Evolutionary conservation across 1,140 invertebrate genomes (phyloP).

Genomic region (Drosophila orosa): DNA sequence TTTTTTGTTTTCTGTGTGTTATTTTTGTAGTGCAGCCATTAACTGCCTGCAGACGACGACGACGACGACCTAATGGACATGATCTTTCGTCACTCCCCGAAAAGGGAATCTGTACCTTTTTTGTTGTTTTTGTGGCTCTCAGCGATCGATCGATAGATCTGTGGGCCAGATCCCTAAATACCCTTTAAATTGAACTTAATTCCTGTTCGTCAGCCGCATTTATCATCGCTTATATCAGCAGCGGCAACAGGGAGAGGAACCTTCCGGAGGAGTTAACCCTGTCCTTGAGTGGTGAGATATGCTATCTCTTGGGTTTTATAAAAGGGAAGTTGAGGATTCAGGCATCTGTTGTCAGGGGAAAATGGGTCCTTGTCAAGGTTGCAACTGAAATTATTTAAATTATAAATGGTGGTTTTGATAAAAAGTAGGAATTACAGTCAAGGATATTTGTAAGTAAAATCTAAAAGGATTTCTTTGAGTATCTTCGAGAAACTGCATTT

Average conservation of each 20-base stretch:
- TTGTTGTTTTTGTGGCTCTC: conserved; percentile 34
- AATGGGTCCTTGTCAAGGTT: not conserved
- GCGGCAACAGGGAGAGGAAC: not conserved
- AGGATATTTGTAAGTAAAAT: too few relatives aligned
- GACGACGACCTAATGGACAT: conserved; percentile 68
- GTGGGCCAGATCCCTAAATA: conserved; percentile 64
- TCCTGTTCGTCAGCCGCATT: conserved; percentile 44
- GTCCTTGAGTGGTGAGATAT: conserved; percentile 31
- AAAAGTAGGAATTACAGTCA: too few relatives aligned
- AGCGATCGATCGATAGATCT: conserved; percentile 31
- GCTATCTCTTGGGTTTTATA: conserved; percentile 22
- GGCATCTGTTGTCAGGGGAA: conserved; percentile 15
- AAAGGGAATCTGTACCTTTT: conserved; percentile 62
- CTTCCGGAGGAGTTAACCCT: conserved; percentile 33
- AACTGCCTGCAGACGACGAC: conserved; percentile 65
- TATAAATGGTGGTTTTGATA: too few relatives aligned
- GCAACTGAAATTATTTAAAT: not conserved
- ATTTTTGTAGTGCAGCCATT: conserved; percentile 57
- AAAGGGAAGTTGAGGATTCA: conserved; percentile 8
- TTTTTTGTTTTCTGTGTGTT: conserved; percentile 32
- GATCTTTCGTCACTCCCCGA: conserved; percentile 79
- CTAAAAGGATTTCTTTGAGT: not conserved
- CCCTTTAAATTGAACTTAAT: conserved; percentile 68
- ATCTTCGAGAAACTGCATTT: not conserved
- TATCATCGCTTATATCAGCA: conserved; percentile 64